Evolutionary conservation across 2,888 invertebrate species (phyloP).

Genomic region (Nematopogon swammerdamellus): DNA sequence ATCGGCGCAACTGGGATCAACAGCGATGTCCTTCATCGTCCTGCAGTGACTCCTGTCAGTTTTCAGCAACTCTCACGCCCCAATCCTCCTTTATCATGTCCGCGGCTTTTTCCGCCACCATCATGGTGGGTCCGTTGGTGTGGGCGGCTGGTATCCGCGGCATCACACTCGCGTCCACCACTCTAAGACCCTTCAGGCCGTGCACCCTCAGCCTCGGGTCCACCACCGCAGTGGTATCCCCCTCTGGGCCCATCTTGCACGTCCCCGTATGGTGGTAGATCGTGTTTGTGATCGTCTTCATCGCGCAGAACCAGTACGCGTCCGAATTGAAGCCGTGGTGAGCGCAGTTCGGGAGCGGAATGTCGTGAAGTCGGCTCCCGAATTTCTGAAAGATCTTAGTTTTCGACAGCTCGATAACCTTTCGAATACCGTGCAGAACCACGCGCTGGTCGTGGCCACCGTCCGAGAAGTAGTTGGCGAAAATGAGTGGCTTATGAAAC

Average conservation of each 20-base stretch:
- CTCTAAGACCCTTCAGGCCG: constrained; percentile 45
- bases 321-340: constrained; percentile 52
- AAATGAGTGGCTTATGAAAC: constrained; percentile 59
- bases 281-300: constrained; percentile 45
- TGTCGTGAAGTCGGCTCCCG: constrained; percentile 49
- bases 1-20: too few relatives aligned
- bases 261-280: constrained; percentile 56
- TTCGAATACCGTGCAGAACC: constrained; percentile 41
- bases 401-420: constrained; percentile 34
- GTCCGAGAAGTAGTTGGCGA: constrained; percentile 63
- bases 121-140: constrained; percentile 56
- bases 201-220: constrained; percentile 47
- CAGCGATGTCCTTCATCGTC: too few relatives aligned
- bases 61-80: too few relatives aligned
- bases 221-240: constrained; percentile 48
- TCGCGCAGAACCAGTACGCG: constrained; percentile 68
- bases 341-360: constrained; percentile 55
- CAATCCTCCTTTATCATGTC: constrained; percentile 50
- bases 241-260: constrained; percentile 48
- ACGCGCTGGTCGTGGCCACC: constrained; percentile 53
- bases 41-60: too few relatives aligned
- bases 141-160: constrained; percentile 54
- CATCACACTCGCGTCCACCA: constrained; percentile 59
- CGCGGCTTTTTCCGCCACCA: constrained; percentile 58
- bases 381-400: constrained; percentile 50